These are phyloP conservation scores for Globia sparganii DNA, from an alignment of 2,888 invertebrate genomes.

Conservation along the genomic window DNA sequence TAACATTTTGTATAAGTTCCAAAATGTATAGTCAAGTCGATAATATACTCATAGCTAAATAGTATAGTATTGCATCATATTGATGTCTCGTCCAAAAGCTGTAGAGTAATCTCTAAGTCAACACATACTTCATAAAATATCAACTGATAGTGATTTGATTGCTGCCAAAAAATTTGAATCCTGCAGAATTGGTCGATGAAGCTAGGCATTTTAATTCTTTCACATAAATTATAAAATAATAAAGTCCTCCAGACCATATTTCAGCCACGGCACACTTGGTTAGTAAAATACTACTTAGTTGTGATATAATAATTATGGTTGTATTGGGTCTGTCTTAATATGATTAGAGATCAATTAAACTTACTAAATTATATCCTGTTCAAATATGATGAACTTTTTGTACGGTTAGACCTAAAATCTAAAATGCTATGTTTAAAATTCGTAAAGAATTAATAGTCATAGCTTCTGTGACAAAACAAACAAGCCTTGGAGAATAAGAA, in stretches of 20 bases:
- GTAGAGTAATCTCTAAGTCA: conserved; percentile 20
- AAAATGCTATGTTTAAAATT: conserved; percentile 3
- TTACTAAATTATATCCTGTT: conserved; percentile 36
- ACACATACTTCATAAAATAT: conserved; percentile 23
- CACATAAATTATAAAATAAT: conserved; percentile 6
- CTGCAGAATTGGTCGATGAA: conserved; percentile 29
- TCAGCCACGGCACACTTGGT: conserved; percentile 23
- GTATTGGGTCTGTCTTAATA: neutral
- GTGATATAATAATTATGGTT: conserved; percentile 17
- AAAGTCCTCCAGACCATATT: too few species aligned
- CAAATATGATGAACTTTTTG: conserved; percentile 13
- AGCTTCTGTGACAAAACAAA: conserved; percentile 49
- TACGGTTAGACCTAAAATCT: conserved; percentile 19
- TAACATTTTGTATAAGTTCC: too few species aligned
- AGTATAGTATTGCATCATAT: conserved; percentile 54
- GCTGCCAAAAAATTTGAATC: conserved; percentile 50
- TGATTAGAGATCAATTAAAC: conserved; percentile 5
- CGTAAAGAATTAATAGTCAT: conserved; percentile 38
- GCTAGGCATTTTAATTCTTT: conserved; percentile 48
- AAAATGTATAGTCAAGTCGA: conserved; percentile 13
- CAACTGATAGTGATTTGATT: conserved; percentile 29
- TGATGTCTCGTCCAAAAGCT: conserved; percentile 45
- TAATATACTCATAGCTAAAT: conserved; percentile 29
- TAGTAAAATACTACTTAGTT: conserved; percentile 5
- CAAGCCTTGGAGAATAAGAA: conserved; percentile 54